phyloP scores from a whole-genome alignment of 2,888 invertebrate genomes.

The Drosophila pseudotalamancana region DNA sequence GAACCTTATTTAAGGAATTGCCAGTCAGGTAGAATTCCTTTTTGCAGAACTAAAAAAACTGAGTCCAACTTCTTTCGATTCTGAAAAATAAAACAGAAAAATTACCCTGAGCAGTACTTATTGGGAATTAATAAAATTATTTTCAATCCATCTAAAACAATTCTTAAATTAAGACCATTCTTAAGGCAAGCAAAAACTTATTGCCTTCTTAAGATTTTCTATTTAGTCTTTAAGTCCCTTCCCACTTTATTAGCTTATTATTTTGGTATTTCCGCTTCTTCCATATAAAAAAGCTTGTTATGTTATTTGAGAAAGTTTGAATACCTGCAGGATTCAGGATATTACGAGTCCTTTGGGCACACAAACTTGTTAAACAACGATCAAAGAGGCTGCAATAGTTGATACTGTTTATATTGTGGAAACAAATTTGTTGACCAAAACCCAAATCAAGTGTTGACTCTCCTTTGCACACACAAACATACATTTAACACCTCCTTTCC shows the following conservation, averaged over 20 bases:
- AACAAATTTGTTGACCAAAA: slow-evolving; percentile 44
- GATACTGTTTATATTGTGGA: slow-evolving; percentile 1
- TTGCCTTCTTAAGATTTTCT: too few relatives aligned
- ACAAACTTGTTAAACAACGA: slow-evolving; percentile 5
- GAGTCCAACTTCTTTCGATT: too few relatives aligned
- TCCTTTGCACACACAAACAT: slow-evolving; percentile 7
- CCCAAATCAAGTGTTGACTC: slow-evolving; percentile 46
- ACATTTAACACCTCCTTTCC: not conserved
- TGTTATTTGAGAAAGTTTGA: not conserved
- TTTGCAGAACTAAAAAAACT: too few relatives aligned
- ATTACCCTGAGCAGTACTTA: too few relatives aligned
- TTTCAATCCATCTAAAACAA: too few relatives aligned
- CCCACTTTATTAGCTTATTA: not conserved
- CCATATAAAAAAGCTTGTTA: not conserved
- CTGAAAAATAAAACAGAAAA: too few relatives aligned
- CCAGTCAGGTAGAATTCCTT: too few relatives aligned
- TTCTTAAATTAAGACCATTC: too few relatives aligned
- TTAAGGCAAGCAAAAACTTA: too few relatives aligned
- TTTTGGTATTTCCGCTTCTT: not conserved
- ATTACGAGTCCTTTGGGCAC: not conserved
- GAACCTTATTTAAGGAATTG: too few relatives aligned
- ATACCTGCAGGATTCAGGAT: not conserved
- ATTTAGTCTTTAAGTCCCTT: too few relatives aligned
- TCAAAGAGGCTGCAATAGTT: slow-evolving; percentile 8
- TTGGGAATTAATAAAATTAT: too few relatives aligned